Evolutionary conservation across 1,140 invertebrate species (phyloP), one percentile per base, ranked within the genome.

Genomic region (Mylabris phalerata): DNA sequence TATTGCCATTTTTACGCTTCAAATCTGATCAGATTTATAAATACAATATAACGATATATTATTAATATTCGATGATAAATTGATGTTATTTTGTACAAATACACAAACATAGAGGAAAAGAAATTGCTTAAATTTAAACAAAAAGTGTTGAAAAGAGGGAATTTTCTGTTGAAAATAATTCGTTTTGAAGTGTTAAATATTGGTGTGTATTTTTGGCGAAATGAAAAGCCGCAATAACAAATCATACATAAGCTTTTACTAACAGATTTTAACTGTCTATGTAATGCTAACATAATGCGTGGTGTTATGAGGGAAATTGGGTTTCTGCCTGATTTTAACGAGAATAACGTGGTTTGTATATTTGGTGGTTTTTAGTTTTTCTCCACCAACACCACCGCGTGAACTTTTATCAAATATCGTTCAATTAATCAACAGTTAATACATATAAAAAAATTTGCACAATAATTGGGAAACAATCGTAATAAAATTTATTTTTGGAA

Each of bases 191-290:
- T 59, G 51, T 52, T 59, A 40, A 41, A 55, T 49, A 47, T 19
- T 19, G 19, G 19, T 27, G 44, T 44, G 27, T 50, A 50, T 60
- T 62, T 66, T 67, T 65, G 70, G 70, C 65, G 70, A 68, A 49
- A 52, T 64, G 60, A 60, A 70, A 70, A 70, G 65, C 70, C 70
- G 70, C 70, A 71, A 70, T 60, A 70, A 71, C 70, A 71, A 71
- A 71, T 71, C 70, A 71, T 71, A 67, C 68, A 62, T 71, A 71
- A 71, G 68, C 70, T 69, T 71, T 68, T 69, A 66, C 68, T 71
- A 71, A 71, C 70, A 71, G 70, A 71, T 71, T 71, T 71, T 71
- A 71, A 71, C 68, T 70, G 70, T 69, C 70, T 65, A 55, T 63
- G 66, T 71, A 71, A 71, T 70, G 70, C 70, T 70, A 70, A 71